A percentile compares a stretch with the other conserved stretches of the same genome.
Conservation (phyloP, 2,888 invertebrate species). For the Plutella xylostella region DNA sequence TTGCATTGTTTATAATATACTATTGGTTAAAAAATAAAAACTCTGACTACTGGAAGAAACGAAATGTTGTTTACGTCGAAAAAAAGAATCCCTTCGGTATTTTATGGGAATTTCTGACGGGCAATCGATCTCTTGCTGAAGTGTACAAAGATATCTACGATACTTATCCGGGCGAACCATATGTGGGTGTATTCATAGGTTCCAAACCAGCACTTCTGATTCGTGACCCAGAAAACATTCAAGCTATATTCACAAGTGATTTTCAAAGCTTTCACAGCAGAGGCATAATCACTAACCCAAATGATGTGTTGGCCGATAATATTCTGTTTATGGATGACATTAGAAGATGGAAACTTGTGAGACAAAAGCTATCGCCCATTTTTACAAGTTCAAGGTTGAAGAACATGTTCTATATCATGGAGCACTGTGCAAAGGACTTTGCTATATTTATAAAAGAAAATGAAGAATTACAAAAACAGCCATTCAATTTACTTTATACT, state of each 20-base stretch:
- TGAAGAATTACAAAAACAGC: slow-evolving; percentile 22
- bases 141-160: slow-evolving; percentile 35
- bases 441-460: slow-evolving; percentile 27
- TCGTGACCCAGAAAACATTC: slow-evolving; percentile 35
- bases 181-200: slow-evolving; percentile 33
- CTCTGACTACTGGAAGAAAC: slow-evolving; percentile 37
- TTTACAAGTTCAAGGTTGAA: slow-evolving; percentile 45
- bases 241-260: slow-evolving; percentile 34
- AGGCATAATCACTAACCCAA: slow-evolving; percentile 30
- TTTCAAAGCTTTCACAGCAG: slow-evolving; percentile 39
- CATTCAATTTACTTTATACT: slow-evolving; percentile 33
- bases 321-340: slow-evolving; percentile 38
- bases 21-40: slow-evolving; percentile 13
- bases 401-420: slow-evolving; percentile 47
- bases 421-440: slow-evolving; percentile 38
- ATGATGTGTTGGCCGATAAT: slow-evolving; percentile 38
- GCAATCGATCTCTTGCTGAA: slow-evolving; percentile 34
- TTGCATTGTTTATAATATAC: no score
- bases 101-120: slow-evolving; percentile 29
- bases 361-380: slow-evolving; percentile 45
- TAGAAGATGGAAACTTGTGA: slow-evolving; percentile 40
- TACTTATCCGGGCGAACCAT: slow-evolving; percentile 23
- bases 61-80: slow-evolving; percentile 29
- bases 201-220: slow-evolving; percentile 30
- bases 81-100: slow-evolving; percentile 16